Evolutionary conservation across 2,888 invertebrate genomes (phyloP), one percentile per base, ranked within the genome.

Genomic region (Drosophila incognita): DNA sequence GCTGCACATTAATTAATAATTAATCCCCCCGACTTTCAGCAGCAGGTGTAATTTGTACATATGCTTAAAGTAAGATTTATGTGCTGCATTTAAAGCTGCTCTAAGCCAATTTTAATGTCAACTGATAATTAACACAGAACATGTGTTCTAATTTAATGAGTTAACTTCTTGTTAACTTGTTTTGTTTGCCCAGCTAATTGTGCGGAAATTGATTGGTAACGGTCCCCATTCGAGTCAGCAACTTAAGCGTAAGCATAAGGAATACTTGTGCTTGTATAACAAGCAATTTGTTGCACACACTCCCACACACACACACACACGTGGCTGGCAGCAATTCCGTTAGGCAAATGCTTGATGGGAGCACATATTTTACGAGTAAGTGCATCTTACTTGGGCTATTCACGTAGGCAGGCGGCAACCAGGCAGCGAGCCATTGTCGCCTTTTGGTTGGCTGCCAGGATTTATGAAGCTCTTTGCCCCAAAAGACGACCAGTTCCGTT

Each of bases 381-480:
- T 59, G 58, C 69, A 65, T 75, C 63, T 33, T 57, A 52, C 53
- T 38, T 59, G 42, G 63, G 49, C 49, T 79, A 83, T 13, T 18
- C 21, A 15, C 40, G 29, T n/a, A 21, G 2, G 1, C 40, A 40
- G 40, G 38, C 51, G 29, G 38, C 51, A 51, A 6, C 6, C 15
- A 15, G 29, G 60, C 56, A 48, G 29, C 40, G 49, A 46, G 76
- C 27, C 40, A 38, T 48, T 46, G 66, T 64, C 48, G 62, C 42
- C 53, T 29, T 42, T 61, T 70, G 57, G 60, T 76, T 62, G 48
- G 46, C 54, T 73, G 82, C 64, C 82, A 79, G 83, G 68, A 87
- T 80, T 87, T 83, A 87, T 83, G 86, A 76, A 80, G 69, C 46
- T 49, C 58, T 64, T 62, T 33, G 49, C 24, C 49, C 61, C 65